Evolutionary conservation across 2,113 vertebrate genomes (phyloP).

Genomic region (Epinephelus fuscoguttatus): DNA sequence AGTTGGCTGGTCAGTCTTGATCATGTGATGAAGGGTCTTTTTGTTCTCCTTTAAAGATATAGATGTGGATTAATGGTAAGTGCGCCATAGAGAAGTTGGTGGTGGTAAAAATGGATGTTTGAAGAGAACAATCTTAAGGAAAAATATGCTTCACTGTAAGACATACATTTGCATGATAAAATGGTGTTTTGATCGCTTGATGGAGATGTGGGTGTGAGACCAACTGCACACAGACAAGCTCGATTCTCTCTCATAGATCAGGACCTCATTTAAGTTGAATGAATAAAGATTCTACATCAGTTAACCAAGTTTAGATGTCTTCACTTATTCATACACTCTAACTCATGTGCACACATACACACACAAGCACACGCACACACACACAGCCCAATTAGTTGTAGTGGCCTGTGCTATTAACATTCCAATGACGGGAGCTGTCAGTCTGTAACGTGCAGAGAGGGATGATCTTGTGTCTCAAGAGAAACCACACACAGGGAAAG

Average conservation of each 20-base stretch:
- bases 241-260: slow-evolving; percentile 4
- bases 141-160: slow-evolving; percentile 6
- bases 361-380: background rate
- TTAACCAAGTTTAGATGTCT: slow-evolving; percentile 31
- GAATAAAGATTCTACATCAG: slow-evolving; percentile 28
- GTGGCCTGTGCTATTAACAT: slow-evolving; percentile 65
- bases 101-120: slow-evolving; percentile 23
- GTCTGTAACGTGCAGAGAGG: slow-evolving; percentile 29
- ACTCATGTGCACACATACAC: background rate
- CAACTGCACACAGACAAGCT: background rate
- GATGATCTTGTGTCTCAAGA: slow-evolving; percentile 31
- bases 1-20: slow-evolving; percentile 82
- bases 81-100: slow-evolving; percentile 20
- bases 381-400: slow-evolving; percentile 60
- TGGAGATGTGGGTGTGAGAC: slow-evolving; percentile 1
- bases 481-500: slow-evolving; percentile 15
- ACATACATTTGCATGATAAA: slow-evolving; percentile 39
- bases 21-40: slow-evolving; percentile 82
- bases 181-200: slow-evolving; percentile 29
- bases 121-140: slow-evolving; percentile 20
- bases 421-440: slow-evolving; percentile 47
- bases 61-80: slow-evolving; percentile 60
- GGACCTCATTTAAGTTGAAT: slow-evolving; percentile 28
- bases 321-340: slow-evolving; percentile 22
- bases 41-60: slow-evolving; percentile 65